phyloP scores from a whole-genome alignment of 2,888 invertebrate species.

The Athripsodes cinereus region DNA sequence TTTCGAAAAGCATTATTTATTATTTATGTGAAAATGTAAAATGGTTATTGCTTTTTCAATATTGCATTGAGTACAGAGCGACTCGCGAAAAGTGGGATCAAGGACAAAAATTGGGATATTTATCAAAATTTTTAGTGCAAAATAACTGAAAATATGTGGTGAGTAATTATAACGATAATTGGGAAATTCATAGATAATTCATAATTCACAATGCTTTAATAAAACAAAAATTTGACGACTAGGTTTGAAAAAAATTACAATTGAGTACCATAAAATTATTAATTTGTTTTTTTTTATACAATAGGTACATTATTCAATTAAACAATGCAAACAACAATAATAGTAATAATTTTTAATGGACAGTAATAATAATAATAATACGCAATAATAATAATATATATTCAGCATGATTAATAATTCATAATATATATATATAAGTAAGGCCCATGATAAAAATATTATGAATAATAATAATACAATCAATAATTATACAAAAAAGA shows the following conservation, averaged over 20 bases:
- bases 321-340: background rate
- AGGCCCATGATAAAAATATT: conserved; percentile 48
- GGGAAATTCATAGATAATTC: background rate
- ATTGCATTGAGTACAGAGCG: background rate
- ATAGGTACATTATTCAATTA: background rate
- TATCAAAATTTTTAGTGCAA: no score
- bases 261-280: no score
- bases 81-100: background rate
- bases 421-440: no score
- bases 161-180: background rate
- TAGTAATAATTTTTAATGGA: background rate
- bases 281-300: background rate
- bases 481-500: conserved; percentile 29
- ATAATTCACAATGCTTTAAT: background rate
- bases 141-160: no score
- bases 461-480: conserved; percentile 29
- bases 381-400: conserved; percentile 52
- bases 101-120: no score
- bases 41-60: conserved; percentile 1
- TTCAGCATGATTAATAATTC: no score
- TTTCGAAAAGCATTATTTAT: background rate
- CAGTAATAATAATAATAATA: conserved; percentile 42
- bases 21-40: conserved; percentile 1
- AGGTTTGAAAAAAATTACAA: no score
- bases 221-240: background rate